Evolutionary conservation across 2,113 vertebrate genomes (phyloP).

Genomic region (Stomatorhinus ivindoensis): DNA sequence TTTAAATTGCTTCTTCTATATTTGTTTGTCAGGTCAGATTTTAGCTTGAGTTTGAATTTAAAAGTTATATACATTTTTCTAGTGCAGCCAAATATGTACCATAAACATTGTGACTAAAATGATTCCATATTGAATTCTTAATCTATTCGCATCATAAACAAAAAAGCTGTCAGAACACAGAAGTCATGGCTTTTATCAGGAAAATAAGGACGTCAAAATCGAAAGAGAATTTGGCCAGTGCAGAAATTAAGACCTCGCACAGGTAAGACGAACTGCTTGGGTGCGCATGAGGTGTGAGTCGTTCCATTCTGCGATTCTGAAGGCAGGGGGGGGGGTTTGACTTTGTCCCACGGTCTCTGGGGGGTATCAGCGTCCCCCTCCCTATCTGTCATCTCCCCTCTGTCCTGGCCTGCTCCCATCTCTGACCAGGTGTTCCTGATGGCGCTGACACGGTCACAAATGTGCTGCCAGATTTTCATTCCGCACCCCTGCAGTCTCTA

Average conservation of each 20-base stretch:
- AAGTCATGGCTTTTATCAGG: neutral
- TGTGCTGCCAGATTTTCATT: constrained; percentile 25
- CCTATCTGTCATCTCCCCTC: constrained; percentile 22
- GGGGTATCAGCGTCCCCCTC: constrained; percentile 18
- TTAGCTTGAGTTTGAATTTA: neutral
- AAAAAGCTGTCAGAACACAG: neutral
- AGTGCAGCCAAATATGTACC: neutral
- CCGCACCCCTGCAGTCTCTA: constrained; percentile 9
- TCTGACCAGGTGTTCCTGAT: constrained; percentile 37
- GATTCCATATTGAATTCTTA: neutral
- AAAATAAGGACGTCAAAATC: neutral
- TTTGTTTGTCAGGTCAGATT: neutral
- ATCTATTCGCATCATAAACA: neutral
- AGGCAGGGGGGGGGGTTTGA: constrained; percentile 19
- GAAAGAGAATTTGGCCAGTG: neutral
- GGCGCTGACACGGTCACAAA: constrained; percentile 31
- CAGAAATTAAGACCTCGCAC: neutral
- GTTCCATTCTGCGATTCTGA: constrained; percentile 2
- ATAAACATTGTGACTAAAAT: neutral
- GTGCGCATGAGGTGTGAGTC: constrained; percentile 3
- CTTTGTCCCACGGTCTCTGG: constrained; percentile 25
- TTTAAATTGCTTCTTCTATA: neutral
- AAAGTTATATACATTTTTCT: neutral
- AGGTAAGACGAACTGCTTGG: constrained; percentile 1
- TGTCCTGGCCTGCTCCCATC: constrained; percentile 23